Base-by-base conservation (phyloP, 2,113 vertebrate genomes). In the Fulica atra region DNA sequence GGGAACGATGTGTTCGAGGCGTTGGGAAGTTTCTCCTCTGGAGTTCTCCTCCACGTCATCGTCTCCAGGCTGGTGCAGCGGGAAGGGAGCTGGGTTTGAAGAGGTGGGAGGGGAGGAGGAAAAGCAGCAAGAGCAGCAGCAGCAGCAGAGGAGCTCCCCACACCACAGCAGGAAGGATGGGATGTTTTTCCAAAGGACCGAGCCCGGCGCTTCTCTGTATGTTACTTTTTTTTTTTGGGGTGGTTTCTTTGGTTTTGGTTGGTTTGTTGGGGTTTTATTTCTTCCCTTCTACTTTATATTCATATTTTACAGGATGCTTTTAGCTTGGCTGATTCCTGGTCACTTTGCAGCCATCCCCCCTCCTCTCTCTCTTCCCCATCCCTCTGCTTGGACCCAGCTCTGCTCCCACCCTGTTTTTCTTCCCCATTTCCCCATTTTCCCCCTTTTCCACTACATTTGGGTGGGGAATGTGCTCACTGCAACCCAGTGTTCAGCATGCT, bases 401-500 rank as follows among this genome's bases (percentile, higher is more conserved):
- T 48, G 33, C 59, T 86, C 80, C 46, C 35, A 5, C 48, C 24
- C 53, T 0, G 25, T 81, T 65, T 59, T 57, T 8, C 48, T 33
- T 28, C 66, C 9, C 35, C 6, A 0, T 66, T 33, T 28, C 66
- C 9, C 35, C 6, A 0, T 66, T 85, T 91, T 54, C 74, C 48
- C 21, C 69, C 35, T 2, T 89, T 87, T 88, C 40, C 51, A 28
- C 5, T 1, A 24, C 9, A 0, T 25, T 53, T 1, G 20, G 74
- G 63, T 76, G 81, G 53, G 63, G 85, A 92, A n/a, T 0, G 11
- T 0, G 1, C 59, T 74, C 31, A 31, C 36, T 1, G 8, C 0
- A 13, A 0, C n/a, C 13, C 6, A 26, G 2, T 0, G 6, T 14
- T 44, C 6, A 46, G 0, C 4, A 31, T 4, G 3, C 21, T 53